phyloP scores from a whole-genome alignment of 2,797 vertebrate genomes.

The Nyctalus aviator region DNA sequence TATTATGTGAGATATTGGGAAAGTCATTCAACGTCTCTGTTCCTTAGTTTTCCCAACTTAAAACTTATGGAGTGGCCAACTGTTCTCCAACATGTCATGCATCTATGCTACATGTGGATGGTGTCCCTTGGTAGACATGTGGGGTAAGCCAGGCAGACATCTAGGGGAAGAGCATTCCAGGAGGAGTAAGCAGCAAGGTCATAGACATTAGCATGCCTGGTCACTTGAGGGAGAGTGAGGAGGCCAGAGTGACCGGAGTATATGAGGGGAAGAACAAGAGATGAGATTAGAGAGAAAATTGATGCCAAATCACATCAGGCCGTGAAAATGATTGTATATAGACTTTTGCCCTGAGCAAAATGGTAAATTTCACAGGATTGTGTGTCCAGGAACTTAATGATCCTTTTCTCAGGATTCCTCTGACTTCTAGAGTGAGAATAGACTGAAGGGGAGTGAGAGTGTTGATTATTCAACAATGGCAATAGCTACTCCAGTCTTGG shows the following conservation, averaged over 20 bases:
- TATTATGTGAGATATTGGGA: not conserved
- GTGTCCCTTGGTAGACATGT: not conserved
- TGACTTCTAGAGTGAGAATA: not conserved
- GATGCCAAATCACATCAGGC: not conserved
- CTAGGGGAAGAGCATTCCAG: not conserved
- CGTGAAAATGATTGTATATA: not conserved
- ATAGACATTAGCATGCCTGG: not conserved
- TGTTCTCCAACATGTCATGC: rapidly evolving
- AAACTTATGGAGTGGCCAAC: not conserved
- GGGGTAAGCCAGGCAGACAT: not conserved
- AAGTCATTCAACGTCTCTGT: not conserved
- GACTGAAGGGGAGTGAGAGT: not conserved
- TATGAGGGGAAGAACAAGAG: not conserved
- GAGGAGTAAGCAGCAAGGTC: not conserved
- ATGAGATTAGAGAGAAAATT: not conserved
- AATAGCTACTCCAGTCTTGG: not conserved
- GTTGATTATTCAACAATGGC: not conserved
- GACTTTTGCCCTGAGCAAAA: not conserved
- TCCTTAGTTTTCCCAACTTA: not conserved
- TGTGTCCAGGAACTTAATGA: not conserved
- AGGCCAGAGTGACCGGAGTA: not conserved
- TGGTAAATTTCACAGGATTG: not conserved
- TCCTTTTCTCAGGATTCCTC: not conserved
- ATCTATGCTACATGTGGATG: not conserved
- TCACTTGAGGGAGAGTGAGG: not conserved